phyloP scores from a whole-genome alignment of 2,113 vertebrate species.

The Epinephelus fuscoguttatus region DNA sequence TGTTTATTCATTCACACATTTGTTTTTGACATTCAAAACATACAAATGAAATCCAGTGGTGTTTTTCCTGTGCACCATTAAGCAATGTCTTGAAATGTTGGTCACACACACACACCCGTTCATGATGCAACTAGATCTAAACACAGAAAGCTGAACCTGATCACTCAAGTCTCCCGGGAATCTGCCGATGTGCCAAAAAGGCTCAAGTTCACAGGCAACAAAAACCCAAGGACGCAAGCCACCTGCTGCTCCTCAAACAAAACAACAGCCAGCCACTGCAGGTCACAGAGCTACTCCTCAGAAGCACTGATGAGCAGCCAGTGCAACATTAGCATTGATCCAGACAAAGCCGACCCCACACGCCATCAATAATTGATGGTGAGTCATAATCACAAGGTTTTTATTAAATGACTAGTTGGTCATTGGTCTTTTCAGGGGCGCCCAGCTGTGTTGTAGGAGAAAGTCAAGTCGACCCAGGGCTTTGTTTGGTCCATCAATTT shows the following conservation, averaged over 20 bases:
- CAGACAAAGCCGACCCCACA: slow-evolving; percentile 69
- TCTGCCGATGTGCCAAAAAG: slow-evolving; percentile 79
- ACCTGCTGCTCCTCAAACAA: slow-evolving; percentile 84
- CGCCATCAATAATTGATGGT: slow-evolving; percentile 79
- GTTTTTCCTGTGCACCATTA: slow-evolving; percentile 16
- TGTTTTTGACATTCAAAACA: neutral
- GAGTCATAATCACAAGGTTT: slow-evolving; percentile 73
- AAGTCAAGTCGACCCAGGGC: slow-evolving; percentile 43
- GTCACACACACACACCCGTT: slow-evolving; percentile 49
- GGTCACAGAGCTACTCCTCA: slow-evolving; percentile 69
- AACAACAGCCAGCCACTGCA: slow-evolving; percentile 72
- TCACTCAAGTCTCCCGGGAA: slow-evolving; percentile 77
- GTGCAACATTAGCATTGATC: slow-evolving; percentile 73
- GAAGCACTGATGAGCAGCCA: slow-evolving; percentile 58
- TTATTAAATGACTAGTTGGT: slow-evolving; percentile 64
- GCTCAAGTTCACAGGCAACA: slow-evolving; percentile 83
- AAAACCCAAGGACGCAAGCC: slow-evolving; percentile 79
- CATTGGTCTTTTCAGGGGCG: slow-evolving; percentile 59
- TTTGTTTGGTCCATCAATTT: slow-evolving; percentile 32
- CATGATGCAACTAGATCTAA: slow-evolving; percentile 72
- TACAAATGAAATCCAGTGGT: neutral
- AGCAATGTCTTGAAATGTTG: slow-evolving; percentile 4
- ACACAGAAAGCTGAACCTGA: slow-evolving; percentile 74
- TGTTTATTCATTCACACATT: neutral
- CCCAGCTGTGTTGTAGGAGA: slow-evolving; percentile 74